Base-by-base conservation (phyloP, 2,797 vertebrate species). In the Labeo calbasu region DNA sequence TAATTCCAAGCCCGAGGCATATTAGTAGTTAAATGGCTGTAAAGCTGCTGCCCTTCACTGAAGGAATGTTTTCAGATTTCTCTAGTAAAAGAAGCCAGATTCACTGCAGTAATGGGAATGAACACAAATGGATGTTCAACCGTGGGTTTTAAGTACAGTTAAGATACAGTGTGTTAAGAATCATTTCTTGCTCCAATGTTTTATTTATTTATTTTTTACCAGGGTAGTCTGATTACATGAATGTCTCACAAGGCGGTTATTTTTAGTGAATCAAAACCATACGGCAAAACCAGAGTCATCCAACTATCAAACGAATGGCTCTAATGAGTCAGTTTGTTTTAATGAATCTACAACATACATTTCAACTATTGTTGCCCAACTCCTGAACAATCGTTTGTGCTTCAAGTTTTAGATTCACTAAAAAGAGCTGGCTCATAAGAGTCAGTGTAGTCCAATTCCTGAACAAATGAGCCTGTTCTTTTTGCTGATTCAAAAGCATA, bases 1-100 rank as follows among this genome's bases (percentile, higher is more conserved):
- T 86, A 68, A 86, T 76, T 88, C 14, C 46, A 66, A 15, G 17
- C 63, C 75, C n/a, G 17, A 5, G 5, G 61, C 85, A 76, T 77
- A 11, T 68, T 15, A 73, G 50, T 88, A 83, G 76, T 84, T 89
- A 85, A 88, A 91, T 87, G 84, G 83, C 76, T 53, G 13, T 19
- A 17, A 81, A 77, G 65, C 61, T 68, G 63, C 61, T 50, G 28
- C 66, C 46, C 55, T 76, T 76, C n/a, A 32, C 61, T 23, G 10
- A 40, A 75, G 43, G 63, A 81, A n/a, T 70, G 40, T 51, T 59
- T 50, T 86, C 32, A 75, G 51, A 80, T 86, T 87, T 85, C 61
- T 70, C 63, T 77, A 55, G 25, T 53, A 79, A 83, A 71, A 46
- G 76, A 73, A 73, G 55, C 15, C 84, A 77, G 13, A 70, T 71